A percentile compares a stretch with the other conserved stretches of the same genome.
These are phyloP conservation scores for Staurois parvus DNA, from an alignment of 2,797 vertebrate species.

Conservation along the genomic window DNA sequence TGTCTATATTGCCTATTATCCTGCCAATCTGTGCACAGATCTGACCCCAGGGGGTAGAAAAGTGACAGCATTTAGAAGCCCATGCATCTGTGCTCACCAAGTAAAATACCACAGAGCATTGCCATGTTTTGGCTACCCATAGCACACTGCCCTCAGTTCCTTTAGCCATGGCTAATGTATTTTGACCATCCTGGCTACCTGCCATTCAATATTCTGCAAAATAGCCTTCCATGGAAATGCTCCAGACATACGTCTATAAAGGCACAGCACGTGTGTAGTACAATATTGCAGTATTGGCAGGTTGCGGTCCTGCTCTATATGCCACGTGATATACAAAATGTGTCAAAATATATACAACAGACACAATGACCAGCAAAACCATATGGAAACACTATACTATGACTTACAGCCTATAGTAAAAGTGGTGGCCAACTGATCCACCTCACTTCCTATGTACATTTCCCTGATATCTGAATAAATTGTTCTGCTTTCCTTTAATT, in stretches of 20 bases:
- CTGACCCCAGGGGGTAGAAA: constrained; percentile 62
- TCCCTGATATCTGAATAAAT: neutral
- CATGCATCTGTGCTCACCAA: constrained; percentile 59
- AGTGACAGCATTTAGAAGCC: constrained; percentile 62
- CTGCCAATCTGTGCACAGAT: constrained; percentile 63
- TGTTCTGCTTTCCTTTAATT: neutral
- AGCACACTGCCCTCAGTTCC: constrained; percentile 11
- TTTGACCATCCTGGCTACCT: neutral
- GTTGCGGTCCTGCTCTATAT: neutral
- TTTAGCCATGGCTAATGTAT: constrained; percentile 25
- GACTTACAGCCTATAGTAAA: neutral
- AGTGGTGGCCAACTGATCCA: neutral
- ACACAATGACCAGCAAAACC: constrained; percentile 5
- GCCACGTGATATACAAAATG: constrained; percentile 21
- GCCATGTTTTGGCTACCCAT: constrained; percentile 27
- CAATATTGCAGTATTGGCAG: neutral
- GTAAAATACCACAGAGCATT: constrained; percentile 57
- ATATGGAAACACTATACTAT: neutral
- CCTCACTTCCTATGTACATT: neutral
- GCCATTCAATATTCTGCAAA: constrained; percentile 1
- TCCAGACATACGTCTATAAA: neutral
- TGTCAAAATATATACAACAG: constrained; percentile 1
- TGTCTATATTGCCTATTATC: constrained; percentile 63
- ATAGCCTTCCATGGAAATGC: neutral
- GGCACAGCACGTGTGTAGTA: neutral